These are phyloP conservation scores for Electrona antarctica DNA, from an alignment of 2,113 vertebrate genomes.

Conservation along the genomic window DNA sequence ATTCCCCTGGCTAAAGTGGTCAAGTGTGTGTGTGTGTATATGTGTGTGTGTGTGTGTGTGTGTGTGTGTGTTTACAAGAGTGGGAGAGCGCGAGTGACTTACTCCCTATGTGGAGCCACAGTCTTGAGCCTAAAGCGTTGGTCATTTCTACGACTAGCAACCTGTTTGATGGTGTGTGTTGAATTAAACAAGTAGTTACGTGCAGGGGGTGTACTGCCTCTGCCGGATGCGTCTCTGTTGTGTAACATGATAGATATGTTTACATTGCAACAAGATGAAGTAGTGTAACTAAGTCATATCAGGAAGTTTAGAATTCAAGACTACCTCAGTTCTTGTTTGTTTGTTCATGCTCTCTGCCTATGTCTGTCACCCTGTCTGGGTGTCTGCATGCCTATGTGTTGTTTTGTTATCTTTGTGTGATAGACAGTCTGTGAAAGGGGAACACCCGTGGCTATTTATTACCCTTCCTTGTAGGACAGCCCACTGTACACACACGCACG, in stretches of 20 bases:
- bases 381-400: constrained; percentile 35
- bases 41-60: constrained; percentile 21
- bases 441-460: constrained; percentile 59
- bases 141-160: constrained; percentile 17
- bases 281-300: background rate
- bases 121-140: constrained; percentile 24
- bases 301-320: constrained; percentile 14
- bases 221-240: background rate
- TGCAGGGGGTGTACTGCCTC: background rate
- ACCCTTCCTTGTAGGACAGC: constrained; percentile 8
- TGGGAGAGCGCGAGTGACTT: background rate
- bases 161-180: constrained; percentile 14
- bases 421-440: constrained; percentile 35
- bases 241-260: background rate
- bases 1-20: constrained; percentile 61
- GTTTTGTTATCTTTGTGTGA: constrained; percentile 46
- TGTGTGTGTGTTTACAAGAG: constrained; percentile 12
- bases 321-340: constrained; percentile 35
- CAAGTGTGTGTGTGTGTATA: constrained; percentile 35
- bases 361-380: constrained; percentile 31
- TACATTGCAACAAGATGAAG: background rate
- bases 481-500: background rate
- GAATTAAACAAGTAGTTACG: constrained; percentile 5
- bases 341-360: constrained; percentile 12
- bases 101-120: constrained; percentile 17